Conservation (phyloP, 2,797 vertebrate genomes). For the Girardinus metallicus region DNA sequence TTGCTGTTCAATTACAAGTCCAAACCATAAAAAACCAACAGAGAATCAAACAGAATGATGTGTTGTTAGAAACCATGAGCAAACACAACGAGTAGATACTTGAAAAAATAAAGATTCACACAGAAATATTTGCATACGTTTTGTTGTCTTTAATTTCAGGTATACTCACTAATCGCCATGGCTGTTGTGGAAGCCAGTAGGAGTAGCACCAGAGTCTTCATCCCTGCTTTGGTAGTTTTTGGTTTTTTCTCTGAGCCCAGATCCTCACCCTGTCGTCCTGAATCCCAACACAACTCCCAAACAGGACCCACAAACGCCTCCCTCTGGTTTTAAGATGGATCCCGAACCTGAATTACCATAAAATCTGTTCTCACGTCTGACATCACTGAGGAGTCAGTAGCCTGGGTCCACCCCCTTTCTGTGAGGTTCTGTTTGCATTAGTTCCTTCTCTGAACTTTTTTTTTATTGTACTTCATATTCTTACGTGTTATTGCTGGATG, state of each 20-base stretch:
- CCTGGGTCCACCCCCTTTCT: constrained; percentile 50
- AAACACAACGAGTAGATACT: neutral
- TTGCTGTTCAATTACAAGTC: constrained; percentile 12
- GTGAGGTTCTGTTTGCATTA: constrained; percentile 13
- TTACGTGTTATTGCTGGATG: neutral
- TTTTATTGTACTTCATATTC: neutral
- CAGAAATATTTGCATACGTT: neutral
- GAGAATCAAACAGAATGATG: neutral
- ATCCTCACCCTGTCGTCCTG: constrained; percentile 60
- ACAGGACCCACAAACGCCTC: constrained; percentile 51
- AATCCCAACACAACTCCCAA: constrained; percentile 55
- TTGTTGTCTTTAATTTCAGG: neutral
- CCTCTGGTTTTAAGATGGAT: constrained; percentile 73
- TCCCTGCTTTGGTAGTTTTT: constrained; percentile 46
- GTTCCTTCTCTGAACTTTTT: neutral
- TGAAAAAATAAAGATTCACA: neutral
- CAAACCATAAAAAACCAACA: constrained; percentile 16
- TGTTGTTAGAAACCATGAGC: constrained; percentile 9
- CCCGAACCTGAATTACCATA: constrained; percentile 81
- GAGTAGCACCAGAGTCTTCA: constrained; percentile 73
- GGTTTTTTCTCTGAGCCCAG: constrained; percentile 49
- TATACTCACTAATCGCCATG: constrained; percentile 74
- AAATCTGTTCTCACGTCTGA: constrained; percentile 72
- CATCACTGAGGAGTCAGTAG: constrained; percentile 61
- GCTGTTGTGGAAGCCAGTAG: constrained; percentile 62